Conservation (phyloP, 2,113 vertebrate genomes). For the Anser cygnoides region DNA sequence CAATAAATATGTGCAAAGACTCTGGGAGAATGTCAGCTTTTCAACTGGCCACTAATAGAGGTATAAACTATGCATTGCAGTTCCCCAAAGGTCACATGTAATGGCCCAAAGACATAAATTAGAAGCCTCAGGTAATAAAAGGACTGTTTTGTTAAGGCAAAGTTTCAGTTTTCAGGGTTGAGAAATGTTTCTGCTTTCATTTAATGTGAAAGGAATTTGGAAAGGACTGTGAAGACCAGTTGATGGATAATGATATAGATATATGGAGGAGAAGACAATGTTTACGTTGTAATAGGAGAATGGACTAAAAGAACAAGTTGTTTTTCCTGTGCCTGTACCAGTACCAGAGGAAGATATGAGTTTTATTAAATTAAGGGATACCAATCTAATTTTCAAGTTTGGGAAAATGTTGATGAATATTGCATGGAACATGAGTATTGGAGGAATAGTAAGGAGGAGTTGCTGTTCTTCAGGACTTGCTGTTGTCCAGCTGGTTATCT, state of each 20-base stretch:
- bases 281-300: neutral
- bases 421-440: neutral
- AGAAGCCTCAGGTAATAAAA: conserved; percentile 19
- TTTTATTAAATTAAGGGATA: neutral
- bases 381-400: neutral
- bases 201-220: neutral
- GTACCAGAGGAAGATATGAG: neutral
- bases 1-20: neutral
- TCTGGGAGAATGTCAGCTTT: neutral
- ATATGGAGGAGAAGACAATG: neutral
- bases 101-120: neutral
- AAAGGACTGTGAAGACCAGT: neutral
- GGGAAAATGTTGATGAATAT: neutral
- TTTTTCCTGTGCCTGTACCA: neutral
- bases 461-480: neutral
- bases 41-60: neutral
- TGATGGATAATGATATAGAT: neutral
- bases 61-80: neutral
- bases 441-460: neutral
- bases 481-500: neutral
- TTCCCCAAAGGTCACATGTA: neutral
- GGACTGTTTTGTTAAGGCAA: neutral
- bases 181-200: neutral
- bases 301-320: neutral
- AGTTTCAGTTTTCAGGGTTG: neutral